phyloP scores from a whole-genome alignment of 2,888 invertebrate species.

The Pemphredon lugubris region DNA sequence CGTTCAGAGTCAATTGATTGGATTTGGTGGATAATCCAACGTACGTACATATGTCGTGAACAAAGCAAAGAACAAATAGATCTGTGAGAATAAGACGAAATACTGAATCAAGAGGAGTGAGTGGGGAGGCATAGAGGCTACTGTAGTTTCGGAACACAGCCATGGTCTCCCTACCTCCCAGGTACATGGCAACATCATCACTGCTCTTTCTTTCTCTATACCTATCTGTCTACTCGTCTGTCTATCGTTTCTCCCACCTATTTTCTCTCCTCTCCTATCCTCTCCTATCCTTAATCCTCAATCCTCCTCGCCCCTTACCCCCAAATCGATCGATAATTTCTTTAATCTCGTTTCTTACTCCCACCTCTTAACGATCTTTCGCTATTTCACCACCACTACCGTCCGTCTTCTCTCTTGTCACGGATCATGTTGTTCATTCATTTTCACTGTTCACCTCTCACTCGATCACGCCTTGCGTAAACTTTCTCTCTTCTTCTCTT shows the following conservation, averaged over 20 bases:
- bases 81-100: constrained; percentile 69
- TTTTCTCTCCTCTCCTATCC: not conserved
- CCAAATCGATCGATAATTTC: constrained; percentile 24
- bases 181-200: constrained; percentile 82
- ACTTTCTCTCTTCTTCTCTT: constrained; percentile 43
- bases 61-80: constrained; percentile 70
- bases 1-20: constrained; percentile 76
- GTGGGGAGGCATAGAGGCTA: constrained; percentile 78
- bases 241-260: constrained; percentile 49
- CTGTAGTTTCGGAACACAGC: constrained; percentile 85
- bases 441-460: constrained; percentile 64
- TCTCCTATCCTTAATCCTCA: constrained; percentile 19
- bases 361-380: constrained; percentile 15
- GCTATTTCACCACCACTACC: constrained; percentile 41
- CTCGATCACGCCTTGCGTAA: constrained; percentile 65
- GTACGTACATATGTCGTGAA: constrained; percentile 74
- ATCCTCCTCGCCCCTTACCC: not conserved
- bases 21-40: constrained; percentile 75
- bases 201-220: constrained; percentile 69
- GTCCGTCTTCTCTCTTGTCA: too few relatives aligned
- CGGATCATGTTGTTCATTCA: constrained; percentile 68
- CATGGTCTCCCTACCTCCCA: constrained; percentile 86
- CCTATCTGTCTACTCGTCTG: constrained; percentile 34
- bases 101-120: constrained; percentile 73
- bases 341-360: constrained; percentile 10